Evolutionary conservation across 2,113 vertebrate species (phyloP), one percentile per base, ranked within the genome.

Genomic region (Centropus unirufus): DNA sequence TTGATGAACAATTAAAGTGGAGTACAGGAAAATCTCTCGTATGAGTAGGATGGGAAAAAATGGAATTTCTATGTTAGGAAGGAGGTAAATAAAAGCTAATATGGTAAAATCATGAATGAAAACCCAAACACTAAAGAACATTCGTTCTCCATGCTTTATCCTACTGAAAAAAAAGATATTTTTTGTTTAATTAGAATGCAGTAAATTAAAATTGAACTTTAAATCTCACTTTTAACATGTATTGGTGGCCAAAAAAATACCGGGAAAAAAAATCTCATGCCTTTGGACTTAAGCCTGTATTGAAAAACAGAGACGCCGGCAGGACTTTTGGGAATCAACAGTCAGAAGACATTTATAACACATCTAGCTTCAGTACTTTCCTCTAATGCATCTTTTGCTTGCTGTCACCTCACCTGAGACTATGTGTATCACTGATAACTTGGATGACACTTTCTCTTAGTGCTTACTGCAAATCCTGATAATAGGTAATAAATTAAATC

Each of bases 401-500:
- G 19, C 44, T 64, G 8, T 79, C 18, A 49, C 30, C 51, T 79
- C 15, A 49, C 30, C 51, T 79, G 62, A 87, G 39, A 64, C 30
- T 49, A 20, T 5, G 1, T 23, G n/a, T 73, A 20, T 73, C 24
- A 73, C 49, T 36, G 39, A 52, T 32, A 81, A 64, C 30, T 73
- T 88, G 76, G 83, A 73, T 58, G 79, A 58, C 70, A 73, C 11
- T 5, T 85, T 88, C 54, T 3, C 2, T 61, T 68, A 49, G 12
- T 83, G 54, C 49, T 95, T 44, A 73, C 49, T 87, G 46, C 46
- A 90, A 95, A 83, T 73, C 82, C 32, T 87, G 34, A 82, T 94
- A 89, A 91, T 76, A 76, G 58, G n/a, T 92, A 90, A 93, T 80
- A 96, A 94, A 93, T 95, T 85, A 95, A 91, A 93, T 83, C 62